A percentile compares a stretch with the other conserved stretches of the same genome.
Evolutionary conservation across 2,797 vertebrate species (phyloP).

Genomic region (Podarcis siculus): DNA sequence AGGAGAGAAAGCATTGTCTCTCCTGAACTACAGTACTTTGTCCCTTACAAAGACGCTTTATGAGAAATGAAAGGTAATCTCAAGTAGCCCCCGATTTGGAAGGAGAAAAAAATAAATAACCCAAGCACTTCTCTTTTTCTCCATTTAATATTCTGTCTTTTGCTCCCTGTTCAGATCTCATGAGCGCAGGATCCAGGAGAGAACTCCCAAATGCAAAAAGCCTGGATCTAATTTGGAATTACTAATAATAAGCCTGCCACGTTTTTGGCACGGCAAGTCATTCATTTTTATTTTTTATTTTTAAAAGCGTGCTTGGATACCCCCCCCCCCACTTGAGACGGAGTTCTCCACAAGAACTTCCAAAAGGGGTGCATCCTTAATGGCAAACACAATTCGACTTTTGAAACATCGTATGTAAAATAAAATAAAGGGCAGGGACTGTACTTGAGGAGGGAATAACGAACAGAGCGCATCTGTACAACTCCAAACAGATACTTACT

Average conservation of each 20-base stretch:
- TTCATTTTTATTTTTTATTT: neutral
- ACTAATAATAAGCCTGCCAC: neutral
- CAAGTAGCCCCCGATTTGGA: neutral
- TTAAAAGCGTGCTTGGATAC: too few species aligned
- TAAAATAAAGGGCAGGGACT: neutral
- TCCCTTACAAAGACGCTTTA: constrained; percentile 53
- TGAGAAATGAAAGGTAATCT: constrained; percentile 6
- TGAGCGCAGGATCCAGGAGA: neutral
- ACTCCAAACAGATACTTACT: constrained; percentile 83
- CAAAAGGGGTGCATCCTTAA: constrained; percentile 26
- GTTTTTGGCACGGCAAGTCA: neutral
- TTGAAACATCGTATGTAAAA: constrained; percentile 14
- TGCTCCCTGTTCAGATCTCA: neutral
- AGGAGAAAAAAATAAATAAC: too few species aligned
- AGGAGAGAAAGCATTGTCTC: constrained; percentile 23
- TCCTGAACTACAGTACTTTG: neutral
- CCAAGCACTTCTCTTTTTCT: neutral
- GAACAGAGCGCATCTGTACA: neutral
- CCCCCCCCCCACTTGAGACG: neutral
- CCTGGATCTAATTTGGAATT: neutral
- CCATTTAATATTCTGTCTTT: neutral
- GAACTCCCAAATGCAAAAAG: neutral
- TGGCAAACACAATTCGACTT: constrained; percentile 27
- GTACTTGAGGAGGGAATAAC: neutral
- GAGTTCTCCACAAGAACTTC: neutral